phyloP scores from a whole-genome alignment of 2,113 vertebrate genomes.

The Ellobius talpinus region DNA sequence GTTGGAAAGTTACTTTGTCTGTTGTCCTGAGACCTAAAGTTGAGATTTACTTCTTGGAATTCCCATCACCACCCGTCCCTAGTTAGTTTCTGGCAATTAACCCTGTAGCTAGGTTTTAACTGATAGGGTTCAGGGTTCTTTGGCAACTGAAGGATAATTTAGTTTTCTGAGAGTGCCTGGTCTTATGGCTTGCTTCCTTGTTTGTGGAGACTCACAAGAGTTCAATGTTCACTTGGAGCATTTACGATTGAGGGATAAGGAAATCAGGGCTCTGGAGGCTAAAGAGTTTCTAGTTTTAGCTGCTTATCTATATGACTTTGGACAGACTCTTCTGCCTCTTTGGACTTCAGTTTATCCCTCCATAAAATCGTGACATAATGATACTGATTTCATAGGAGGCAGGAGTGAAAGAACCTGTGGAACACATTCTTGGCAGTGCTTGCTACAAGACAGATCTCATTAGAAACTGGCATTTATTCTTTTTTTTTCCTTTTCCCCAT shows the following conservation, averaged over 20 bases:
- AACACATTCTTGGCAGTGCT: background rate
- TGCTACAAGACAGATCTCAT: background rate
- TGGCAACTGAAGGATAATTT: background rate
- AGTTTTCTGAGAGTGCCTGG: background rate
- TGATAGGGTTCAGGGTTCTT: background rate
- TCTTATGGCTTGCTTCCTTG: background rate
- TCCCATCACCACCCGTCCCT: background rate
- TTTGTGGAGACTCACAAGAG: background rate
- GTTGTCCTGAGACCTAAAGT: background rate
- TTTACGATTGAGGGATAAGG: constrained; percentile 33
- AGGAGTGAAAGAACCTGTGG: background rate
- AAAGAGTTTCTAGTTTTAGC: constrained; percentile 15
- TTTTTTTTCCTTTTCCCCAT: background rate
- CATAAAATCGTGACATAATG: constrained; percentile 25
- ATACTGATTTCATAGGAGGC: background rate
- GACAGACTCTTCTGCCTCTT: constrained; percentile 18
- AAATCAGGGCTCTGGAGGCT: background rate
- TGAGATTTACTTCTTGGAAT: constrained; percentile 9
- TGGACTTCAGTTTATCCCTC: constrained; percentile 46
- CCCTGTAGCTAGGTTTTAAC: constrained; percentile 4
- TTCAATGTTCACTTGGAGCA: constrained; percentile 37
- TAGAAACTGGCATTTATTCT: background rate
- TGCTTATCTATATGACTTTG: constrained; percentile 39
- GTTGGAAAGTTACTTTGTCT: constrained; percentile 50
- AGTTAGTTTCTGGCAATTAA: constrained; percentile 57